Evolutionary conservation across 1,140 invertebrate genomes (phyloP), one percentile per base, ranked within the genome.

Genomic region (Danaus melanippus): DNA sequence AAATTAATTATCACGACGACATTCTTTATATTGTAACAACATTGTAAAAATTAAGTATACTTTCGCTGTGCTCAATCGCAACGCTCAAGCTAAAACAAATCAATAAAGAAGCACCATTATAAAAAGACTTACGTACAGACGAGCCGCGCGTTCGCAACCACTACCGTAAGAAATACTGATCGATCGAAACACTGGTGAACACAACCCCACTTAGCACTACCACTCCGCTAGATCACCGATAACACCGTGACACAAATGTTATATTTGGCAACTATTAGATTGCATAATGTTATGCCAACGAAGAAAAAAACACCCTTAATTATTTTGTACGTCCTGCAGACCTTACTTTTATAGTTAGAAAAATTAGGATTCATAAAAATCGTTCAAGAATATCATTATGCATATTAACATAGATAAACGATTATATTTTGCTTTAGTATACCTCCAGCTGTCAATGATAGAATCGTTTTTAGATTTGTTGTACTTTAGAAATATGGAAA

Each of bases 161-260:
- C 65, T 21, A 56, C 51, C 64, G 48, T 64, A 58, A 58, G 64
- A 68, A 60, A 62, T 66, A 76, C 74, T 76, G 71, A 61, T 64
- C 67, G 58, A 42, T 32, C 42, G 39, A 42, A 32, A 7, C 21
- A 47, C 46, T 47, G 53, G 56, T 56, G 63, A 58, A 61, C 56
- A 59, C 59, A 50, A 56, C 71, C 71, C 74, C 63, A 59, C 67
- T 62, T 55, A 45, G 9, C 52, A 39, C 56, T 46, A 53, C 46
- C 46, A 42, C 50, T 55, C 53, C 50, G 59, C 54, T 51, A 64
- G 65, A 57, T 61, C 50, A 50, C 42, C 62, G 58, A 64, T 56
- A 64, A 57, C 48, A 56, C 64, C 65, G 56, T 62, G 67, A 69
- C 64, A 64, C 53, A 57, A 60, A 69, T 60, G 42, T 62, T 55